Evolutionary conservation across 2,113 vertebrate species (phyloP).

Genomic region (Tiliqua scincoides): DNA sequence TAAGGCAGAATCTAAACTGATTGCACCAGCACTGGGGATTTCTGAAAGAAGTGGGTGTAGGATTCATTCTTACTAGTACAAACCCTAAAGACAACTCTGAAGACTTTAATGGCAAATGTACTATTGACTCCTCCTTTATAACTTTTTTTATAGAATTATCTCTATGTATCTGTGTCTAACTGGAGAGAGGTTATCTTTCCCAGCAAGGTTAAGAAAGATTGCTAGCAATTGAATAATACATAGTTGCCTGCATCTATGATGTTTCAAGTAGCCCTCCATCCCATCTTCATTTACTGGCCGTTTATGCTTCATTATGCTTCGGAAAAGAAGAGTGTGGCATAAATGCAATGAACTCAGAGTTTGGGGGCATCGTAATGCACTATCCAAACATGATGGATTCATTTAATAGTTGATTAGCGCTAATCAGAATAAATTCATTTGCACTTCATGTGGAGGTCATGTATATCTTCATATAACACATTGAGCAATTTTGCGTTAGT

Average conservation of each 20-base stretch:
- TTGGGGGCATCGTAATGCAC: slow-evolving; percentile 30
- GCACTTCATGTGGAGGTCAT: slow-evolving; percentile 51
- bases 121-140: background rate
- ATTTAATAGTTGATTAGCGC: slow-evolving; percentile 60
- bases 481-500: slow-evolving; percentile 48
- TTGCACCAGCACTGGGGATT: background rate
- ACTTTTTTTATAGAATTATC: background rate
- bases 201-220: background rate
- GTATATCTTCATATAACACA: slow-evolving; percentile 35
- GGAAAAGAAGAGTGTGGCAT: slow-evolving; percentile 36
- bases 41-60: background rate
- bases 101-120: background rate
- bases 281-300: slow-evolving; percentile 3
- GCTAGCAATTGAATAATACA: background rate
- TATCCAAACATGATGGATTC: slow-evolving; percentile 57
- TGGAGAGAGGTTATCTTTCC: background rate
- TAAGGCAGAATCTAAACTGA: background rate
- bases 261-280: background rate
- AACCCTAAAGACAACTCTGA: background rate
- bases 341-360: slow-evolving; percentile 42
- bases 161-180: background rate
- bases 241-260: background rate
- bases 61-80: background rate
- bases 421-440: slow-evolving; percentile 61
- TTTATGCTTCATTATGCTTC: slow-evolving; percentile 41